Evolutionary conservation across 2,888 invertebrate species (phyloP).

Genomic region (Fragum whitleyi): DNA sequence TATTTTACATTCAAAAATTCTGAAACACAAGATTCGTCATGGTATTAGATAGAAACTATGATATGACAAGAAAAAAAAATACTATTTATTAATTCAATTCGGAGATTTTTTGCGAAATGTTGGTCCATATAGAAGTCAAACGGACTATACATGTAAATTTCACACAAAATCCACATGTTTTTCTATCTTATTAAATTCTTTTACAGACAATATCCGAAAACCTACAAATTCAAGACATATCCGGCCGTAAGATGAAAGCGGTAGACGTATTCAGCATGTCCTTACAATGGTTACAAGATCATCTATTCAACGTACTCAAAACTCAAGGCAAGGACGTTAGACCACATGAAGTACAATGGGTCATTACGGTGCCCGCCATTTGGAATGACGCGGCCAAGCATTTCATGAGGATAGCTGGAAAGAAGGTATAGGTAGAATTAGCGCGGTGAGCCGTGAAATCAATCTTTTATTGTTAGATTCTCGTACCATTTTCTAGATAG

Average conservation of each 20-base stretch:
- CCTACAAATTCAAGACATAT: not conserved
- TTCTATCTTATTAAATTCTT: too few species aligned
- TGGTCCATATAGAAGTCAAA: too few species aligned
- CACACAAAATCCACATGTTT: too few species aligned
- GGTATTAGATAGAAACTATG: too few species aligned
- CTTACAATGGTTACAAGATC: not conserved
- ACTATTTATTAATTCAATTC: too few species aligned
- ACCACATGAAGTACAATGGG: not conserved
- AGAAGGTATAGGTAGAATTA: not conserved
- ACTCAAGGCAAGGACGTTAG: not conserved
- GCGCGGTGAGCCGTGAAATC: too few species aligned
- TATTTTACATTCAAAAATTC: too few species aligned
- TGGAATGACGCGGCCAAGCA: conserved; percentile 17
- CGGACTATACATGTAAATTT: too few species aligned
- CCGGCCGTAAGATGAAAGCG: conserved; percentile 10
- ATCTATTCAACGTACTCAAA: not conserved
- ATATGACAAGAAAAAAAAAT: too few species aligned
- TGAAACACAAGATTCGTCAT: too few species aligned
- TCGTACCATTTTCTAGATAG: not conserved
- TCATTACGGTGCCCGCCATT: conserved; percentile 3
- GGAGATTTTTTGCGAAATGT: too few species aligned
- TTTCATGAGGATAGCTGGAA: conserved; percentile 5
- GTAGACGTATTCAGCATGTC: conserved; percentile 7
- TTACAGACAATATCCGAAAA: not conserved
- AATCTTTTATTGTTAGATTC: too few species aligned